Base-by-base conservation (phyloP, 2,113 vertebrate genomes). In the Chionomys nivalis region DNA sequence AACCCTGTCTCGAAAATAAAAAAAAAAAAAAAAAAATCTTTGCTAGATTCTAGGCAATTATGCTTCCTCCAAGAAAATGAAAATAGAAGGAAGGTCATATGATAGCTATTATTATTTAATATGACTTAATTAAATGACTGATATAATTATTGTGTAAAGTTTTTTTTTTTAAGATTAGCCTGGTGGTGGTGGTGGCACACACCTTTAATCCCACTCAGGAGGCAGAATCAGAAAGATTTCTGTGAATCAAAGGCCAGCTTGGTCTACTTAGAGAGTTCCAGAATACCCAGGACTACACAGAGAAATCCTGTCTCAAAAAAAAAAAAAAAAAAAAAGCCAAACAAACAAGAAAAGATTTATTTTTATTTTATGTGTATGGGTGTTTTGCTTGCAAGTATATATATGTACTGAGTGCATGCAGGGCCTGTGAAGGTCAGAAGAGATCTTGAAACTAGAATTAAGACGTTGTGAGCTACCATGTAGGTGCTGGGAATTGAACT, bases 31-130 rank as follows among this genome's bases (percentile, higher is more conserved):
- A n/a, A n/a, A n/a, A 42, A 16, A 76, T 82, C n/a, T 86, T 96
- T 49, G 31, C 75, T 94, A 73, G 70, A 83, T 90, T 87, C 55
- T 90, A 83, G 10, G 28, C n/a, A 81, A 93, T 28, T 94, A 77
- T 66, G n/a, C 11, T 11, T 16, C 11, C n/a, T 52, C 3, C 0
- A 7, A 52, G 26, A 49, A 75, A 55, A 93, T 6, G 31, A 44
- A 83, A n/a, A 23, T 31, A 31, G 9, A 39, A n/a, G n/a, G 33
- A 92, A 73, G 36, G 12, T 49, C 61, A 73, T 7, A 11, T 33
- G 17, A 70, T 0, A n/a, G 26, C 49, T 87, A 28, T 23, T 72
- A 49, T 47, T 82, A 49, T 58, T 65, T 68, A 86, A 88, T 58
- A 58, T 58, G 19, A 58, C 58, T 58, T 58, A 58, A 58, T 58